Percentiles rank a stretch among this genome's conserved stretches.
phyloP scores from a whole-genome alignment of 1,140 invertebrate genomes.

The Tachypleus tridentatus region DNA sequence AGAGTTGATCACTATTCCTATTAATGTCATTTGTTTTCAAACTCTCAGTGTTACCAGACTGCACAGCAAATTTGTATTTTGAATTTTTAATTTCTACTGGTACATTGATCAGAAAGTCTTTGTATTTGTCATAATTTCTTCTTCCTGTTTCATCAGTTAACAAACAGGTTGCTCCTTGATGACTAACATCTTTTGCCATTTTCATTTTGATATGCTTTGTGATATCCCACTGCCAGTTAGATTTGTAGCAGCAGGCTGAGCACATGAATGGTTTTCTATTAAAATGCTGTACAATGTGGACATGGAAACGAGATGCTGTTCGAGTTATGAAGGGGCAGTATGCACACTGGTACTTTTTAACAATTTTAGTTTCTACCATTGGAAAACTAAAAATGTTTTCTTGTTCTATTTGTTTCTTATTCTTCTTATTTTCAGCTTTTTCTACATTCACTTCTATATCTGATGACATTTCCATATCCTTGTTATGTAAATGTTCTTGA shows the following conservation, averaged over 20 bases:
- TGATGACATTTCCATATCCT: slow-evolving; percentile 3
- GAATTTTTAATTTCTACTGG: background rate
- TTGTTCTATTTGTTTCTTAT: slow-evolving; percentile 2
- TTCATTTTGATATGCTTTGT: slow-evolving; percentile 89
- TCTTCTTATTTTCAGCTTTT: background rate
- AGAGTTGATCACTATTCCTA: slow-evolving; percentile 16
- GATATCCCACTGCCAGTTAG: slow-evolving; percentile 92
- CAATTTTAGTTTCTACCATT: slow-evolving; percentile 4
- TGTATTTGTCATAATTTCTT: slow-evolving; percentile 83
- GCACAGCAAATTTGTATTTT: too few species aligned
- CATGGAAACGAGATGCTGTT: slow-evolving; percentile 74
- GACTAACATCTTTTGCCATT: slow-evolving; percentile 57
- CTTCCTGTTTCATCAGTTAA: slow-evolving; percentile 83
- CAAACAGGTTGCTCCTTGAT: slow-evolving; percentile 60
- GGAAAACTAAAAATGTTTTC: background rate
- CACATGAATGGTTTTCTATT: slow-evolving; percentile 92
- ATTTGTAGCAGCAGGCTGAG: slow-evolving; percentile 80
- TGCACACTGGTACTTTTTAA: slow-evolving; percentile 59
- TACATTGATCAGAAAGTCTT: slow-evolving; percentile 36
- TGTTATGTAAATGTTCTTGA: background rate
- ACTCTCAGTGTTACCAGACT: too few species aligned
- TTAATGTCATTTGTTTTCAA: slow-evolving; percentile 2
- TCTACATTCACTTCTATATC: background rate
- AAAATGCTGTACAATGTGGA: slow-evolving; percentile 80
- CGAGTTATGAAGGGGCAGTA: slow-evolving; percentile 82